Percentiles rank a stretch among this genome's conserved stretches.
Conservation (phyloP, 92 coral and sea anemone genomes). For the Chrysogorgia sp. region DNA sequence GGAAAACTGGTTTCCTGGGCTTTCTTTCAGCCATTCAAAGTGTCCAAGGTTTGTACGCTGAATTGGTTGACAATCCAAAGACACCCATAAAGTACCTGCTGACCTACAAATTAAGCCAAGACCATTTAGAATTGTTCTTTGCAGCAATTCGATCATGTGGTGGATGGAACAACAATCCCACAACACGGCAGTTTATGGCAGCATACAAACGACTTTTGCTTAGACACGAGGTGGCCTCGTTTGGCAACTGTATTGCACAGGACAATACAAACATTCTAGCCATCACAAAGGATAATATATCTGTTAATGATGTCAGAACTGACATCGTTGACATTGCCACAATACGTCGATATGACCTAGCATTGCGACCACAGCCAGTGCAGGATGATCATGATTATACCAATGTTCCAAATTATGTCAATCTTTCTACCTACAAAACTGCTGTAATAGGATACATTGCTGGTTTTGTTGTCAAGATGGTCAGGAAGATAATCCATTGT, state of each 20-base stretch:
- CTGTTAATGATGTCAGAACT: no score
- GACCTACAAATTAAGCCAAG: conserved; percentile 23
- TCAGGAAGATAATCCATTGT: neutral
- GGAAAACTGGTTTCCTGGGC: conserved; percentile 24
- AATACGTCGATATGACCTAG: conserved; percentile 3
- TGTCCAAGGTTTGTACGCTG: neutral
- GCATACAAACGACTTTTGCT: conserved; percentile 9
- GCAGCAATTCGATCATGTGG: conserved; percentile 17
- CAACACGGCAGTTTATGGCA: conserved; percentile 4
- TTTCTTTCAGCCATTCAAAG: conserved; percentile 11
- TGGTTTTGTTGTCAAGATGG: conserved; percentile 19
- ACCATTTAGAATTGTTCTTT: conserved; percentile 24
- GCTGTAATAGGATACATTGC: conserved; percentile 16
- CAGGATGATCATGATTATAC: conserved; percentile 16
- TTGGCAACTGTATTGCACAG: no score
- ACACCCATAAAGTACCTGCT: conserved; percentile 6
- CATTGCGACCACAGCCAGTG: neutral
- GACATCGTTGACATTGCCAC: neutral
- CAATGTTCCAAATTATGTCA: conserved; percentile 1
- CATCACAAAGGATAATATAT: no score
- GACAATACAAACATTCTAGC: no score
- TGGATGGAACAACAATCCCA: conserved; percentile 32
- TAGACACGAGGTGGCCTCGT: neutral
- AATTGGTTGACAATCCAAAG: conserved; percentile 5
- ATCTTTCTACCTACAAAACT: neutral